Evolutionary conservation across 2,888 invertebrate genomes (phyloP).

Genomic region (Boloria selene): DNA sequence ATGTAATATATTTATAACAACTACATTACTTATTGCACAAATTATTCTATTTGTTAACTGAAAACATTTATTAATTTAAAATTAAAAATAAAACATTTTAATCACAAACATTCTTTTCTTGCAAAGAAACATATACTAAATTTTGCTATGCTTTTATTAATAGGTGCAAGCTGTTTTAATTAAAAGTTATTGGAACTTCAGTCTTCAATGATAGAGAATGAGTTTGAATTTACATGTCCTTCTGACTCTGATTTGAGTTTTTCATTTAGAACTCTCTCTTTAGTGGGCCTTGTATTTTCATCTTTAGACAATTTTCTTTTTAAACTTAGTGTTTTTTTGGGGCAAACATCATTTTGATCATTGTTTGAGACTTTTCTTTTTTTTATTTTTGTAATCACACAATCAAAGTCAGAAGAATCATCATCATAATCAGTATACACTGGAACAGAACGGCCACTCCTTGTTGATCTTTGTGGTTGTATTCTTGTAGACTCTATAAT

Average conservation of each 20-base stretch:
- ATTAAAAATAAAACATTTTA: not conserved
- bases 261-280: conserved; percentile 38
- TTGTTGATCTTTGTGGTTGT: conserved; percentile 67
- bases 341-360: conserved; percentile 60
- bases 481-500: conserved; percentile 67
- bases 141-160: not conserved
- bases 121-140: not conserved
- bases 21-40: too few relatives aligned
- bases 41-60: too few relatives aligned
- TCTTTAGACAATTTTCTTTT: conserved; percentile 71
- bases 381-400: conserved; percentile 66
- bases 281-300: conserved; percentile 49
- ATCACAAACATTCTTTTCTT: not conserved
- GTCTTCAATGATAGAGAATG: conserved; percentile 29
- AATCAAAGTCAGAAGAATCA: conserved; percentile 72
- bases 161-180: not conserved
- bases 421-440: conserved; percentile 74
- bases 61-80: not conserved
- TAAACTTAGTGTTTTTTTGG: conserved; percentile 65
- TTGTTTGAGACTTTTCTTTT: conserved; percentile 65
- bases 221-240: conserved; percentile 18
- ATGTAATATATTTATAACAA: too few relatives aligned
- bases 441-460: conserved; percentile 72
- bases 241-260: conserved; percentile 31
- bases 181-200: conserved; percentile 3